Conservation (phyloP, 2,113 vertebrate species). For the Bubo scandiacus region DNA sequence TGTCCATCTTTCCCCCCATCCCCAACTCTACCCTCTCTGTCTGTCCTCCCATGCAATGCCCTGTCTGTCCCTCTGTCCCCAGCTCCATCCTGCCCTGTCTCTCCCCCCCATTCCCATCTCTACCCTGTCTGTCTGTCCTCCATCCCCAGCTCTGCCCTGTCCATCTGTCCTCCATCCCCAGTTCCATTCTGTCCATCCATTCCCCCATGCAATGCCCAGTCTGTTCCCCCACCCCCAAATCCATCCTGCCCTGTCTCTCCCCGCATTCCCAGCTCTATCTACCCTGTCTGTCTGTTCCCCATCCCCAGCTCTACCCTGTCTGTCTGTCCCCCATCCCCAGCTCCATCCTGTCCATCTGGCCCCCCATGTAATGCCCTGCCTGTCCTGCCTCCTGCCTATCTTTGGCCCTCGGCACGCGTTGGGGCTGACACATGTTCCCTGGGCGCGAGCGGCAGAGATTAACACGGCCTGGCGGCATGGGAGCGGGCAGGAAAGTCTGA, state of each 20-base stretch:
- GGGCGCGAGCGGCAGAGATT: constrained; percentile 30
- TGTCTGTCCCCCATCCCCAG: background rate
- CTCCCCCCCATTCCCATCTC: background rate
- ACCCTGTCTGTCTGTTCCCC: too few species aligned
- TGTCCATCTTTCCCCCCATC: background rate
- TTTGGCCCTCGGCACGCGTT: constrained; percentile 20
- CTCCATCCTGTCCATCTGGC: background rate
- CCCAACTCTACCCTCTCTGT: background rate
- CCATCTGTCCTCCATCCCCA: background rate
- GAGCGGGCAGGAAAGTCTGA: constrained; percentile 17
- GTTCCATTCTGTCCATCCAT: background rate
- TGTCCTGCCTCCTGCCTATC: background rate
- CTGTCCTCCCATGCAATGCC: background rate
- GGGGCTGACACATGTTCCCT: constrained; percentile 44
- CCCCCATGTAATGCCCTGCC: background rate
- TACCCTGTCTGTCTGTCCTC: background rate
- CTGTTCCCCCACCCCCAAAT: background rate
- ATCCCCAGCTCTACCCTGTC: background rate
- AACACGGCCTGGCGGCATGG: background rate
- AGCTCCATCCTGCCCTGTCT: too few species aligned
- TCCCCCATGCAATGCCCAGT: background rate
- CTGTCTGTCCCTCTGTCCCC: too few species aligned
- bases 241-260: background rate
- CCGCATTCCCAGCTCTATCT: background rate
- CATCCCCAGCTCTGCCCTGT: background rate